phyloP scores from a whole-genome alignment of 2,888 invertebrate species.

The Platynereis dumerilii region DNA sequence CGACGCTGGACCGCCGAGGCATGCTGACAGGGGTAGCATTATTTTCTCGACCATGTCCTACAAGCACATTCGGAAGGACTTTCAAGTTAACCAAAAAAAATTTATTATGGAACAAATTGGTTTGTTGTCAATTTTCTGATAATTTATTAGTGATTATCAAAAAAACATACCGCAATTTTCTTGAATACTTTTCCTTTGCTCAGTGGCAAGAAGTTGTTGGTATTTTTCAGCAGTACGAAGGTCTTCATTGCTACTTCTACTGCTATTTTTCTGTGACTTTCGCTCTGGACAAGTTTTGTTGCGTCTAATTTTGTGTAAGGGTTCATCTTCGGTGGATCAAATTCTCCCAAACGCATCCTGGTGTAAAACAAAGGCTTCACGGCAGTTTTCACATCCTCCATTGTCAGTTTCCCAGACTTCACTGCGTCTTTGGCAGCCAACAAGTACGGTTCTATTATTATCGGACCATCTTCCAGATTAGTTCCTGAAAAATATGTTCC shows the following conservation, averaged over 20 bases:
- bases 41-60: too few relatives aligned
- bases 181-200: slow-evolving; percentile 4
- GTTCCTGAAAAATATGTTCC: slow-evolving; percentile 22
- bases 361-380: slow-evolving; percentile 27
- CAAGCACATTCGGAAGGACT: too few relatives aligned
- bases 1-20: too few relatives aligned
- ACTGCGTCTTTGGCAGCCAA: slow-evolving; percentile 33
- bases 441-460: slow-evolving; percentile 15
- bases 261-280: slow-evolving; percentile 42
- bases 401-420: slow-evolving; percentile 25
- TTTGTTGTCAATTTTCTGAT: too few relatives aligned
- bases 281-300: slow-evolving; percentile 39
- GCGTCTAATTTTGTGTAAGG: slow-evolving; percentile 13
- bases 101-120: too few relatives aligned
- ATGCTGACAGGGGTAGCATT: too few relatives aligned
- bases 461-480: slow-evolving; percentile 29
- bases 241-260: slow-evolving; percentile 48
- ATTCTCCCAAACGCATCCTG: slow-evolving; percentile 27
- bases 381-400: slow-evolving; percentile 18
- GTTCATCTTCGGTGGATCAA: slow-evolving; percentile 26
- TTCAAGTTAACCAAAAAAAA: too few relatives aligned
- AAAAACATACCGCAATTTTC: slow-evolving; percentile 1
- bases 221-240: slow-evolving; percentile 54
- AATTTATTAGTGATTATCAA: background rate
- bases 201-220: slow-evolving; percentile 34